These are phyloP conservation scores for Scatophagus argus DNA, from an alignment of 2,113 vertebrate genomes.

Conservation along the genomic window DNA sequence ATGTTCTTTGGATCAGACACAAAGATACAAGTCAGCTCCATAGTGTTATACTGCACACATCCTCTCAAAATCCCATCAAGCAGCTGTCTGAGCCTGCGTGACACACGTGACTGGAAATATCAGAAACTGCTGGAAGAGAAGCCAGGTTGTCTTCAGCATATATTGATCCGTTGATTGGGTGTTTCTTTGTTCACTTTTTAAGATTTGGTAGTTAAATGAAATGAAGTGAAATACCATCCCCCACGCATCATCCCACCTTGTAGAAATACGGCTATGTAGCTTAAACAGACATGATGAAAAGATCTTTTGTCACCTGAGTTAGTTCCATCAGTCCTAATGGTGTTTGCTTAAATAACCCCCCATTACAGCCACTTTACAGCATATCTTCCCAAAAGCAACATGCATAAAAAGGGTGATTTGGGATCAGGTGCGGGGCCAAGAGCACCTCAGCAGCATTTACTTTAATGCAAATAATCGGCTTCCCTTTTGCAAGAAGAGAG, in stretches of 20 bases:
- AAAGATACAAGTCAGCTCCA: neutral
- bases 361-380: slow-evolving; percentile 34
- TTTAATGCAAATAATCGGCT: slow-evolving; percentile 21
- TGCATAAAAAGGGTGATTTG: slow-evolving; percentile 11
- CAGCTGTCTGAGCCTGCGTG: neutral
- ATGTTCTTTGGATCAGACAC: neutral
- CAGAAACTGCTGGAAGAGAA: too few relatives aligned
- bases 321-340: slow-evolving; percentile 21
- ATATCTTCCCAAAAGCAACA: slow-evolving; percentile 5
- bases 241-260: neutral
- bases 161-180: neutral
- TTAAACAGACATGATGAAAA: neutral
- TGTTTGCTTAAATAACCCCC: neutral
- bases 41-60: neutral
- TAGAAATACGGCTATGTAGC: accelerated
- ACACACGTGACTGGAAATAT: neutral
- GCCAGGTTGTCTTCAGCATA: neutral
- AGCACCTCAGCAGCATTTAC: slow-evolving; percentile 8
- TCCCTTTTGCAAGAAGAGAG: neutral
- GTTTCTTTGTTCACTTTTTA: neutral
- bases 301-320: neutral
- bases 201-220: neutral
- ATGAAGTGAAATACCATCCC: neutral
- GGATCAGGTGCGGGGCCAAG: neutral
- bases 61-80: neutral